Base-by-base conservation (phyloP, 2,113 vertebrate species). In the Cinclus cinclus region DNA sequence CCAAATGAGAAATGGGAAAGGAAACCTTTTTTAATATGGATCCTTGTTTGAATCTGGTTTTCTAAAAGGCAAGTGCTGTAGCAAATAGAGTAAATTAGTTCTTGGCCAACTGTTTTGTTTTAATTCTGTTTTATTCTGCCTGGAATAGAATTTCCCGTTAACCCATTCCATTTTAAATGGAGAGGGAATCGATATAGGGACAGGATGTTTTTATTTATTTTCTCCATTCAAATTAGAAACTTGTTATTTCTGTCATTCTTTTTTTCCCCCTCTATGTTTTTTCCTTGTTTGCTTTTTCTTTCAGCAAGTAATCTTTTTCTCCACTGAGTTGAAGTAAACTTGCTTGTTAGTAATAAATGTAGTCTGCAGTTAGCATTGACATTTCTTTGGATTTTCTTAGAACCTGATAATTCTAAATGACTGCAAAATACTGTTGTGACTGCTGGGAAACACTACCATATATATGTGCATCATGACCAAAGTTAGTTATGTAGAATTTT, bases 101-200 rank as follows among this genome's bases (percentile, higher is more conserved):
- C 42, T 80, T 69, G 58, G 37, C 41, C 50, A 21, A 62, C 69
- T 77, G 44, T 82, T 93, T 91, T 84, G 49, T 69, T 91, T 87
- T 58, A 84, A 60, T 81, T 90, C 42, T 84, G 22, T 33, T 90
- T 68, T 85, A 64, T 64, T 58, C 58, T 87, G 33, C 33, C 35
- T 77, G 28, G 58, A 85, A 77, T 69, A 77, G 46, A 87, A 85
- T 86, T 95, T 94, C 30, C 59, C 37, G 52, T 89, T 89, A 91
- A 55, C 35, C 19, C 87, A 6, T 46, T 95, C 70, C 3, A 20
- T 94, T 95, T 91, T 74, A 80, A 94, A 70, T 73, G 6, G 35
- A 76, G 87, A 79, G 35, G 37, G 67, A 92, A 90, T 91, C 12
- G 9, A 23, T 89, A 63, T 59, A 87, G 67, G 49, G 37, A 80